Percentiles rank a stretch among this genome's conserved stretches.
These are phyloP conservation scores for Cardinalis cardinalis DNA, from an alignment of 2,113 vertebrate genomes.

Conservation along the genomic window DNA sequence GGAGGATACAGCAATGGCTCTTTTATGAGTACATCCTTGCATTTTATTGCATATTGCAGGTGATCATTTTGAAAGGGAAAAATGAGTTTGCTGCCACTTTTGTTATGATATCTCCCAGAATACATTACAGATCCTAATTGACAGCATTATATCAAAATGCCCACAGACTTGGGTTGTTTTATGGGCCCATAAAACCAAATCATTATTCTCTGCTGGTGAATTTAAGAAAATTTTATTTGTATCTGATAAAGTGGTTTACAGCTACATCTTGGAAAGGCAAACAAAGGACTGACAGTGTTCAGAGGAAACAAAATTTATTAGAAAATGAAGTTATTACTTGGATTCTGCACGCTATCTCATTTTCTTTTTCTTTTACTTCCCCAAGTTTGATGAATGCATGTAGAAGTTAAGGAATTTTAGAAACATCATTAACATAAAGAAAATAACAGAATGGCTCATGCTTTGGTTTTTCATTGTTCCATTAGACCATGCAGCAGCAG, in stretches of 20 bases:
- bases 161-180: constrained; percentile 25
- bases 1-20: constrained; percentile 12
- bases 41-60: constrained; percentile 52
- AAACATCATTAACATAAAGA: not conserved
- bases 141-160: constrained; percentile 39
- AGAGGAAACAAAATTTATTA: not conserved
- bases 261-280: not conserved
- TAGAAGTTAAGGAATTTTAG: not conserved
- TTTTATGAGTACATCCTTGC: constrained; percentile 24
- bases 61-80: constrained; percentile 41
- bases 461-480: not conserved
- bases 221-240: constrained; percentile 20
- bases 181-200: constrained; percentile 44
- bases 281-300: not conserved
- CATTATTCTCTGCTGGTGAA: constrained; percentile 15
- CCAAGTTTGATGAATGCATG: not conserved
- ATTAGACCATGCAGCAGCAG: not conserved
- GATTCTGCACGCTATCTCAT: not conserved
- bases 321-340: not conserved
- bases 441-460: not conserved
- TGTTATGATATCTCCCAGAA: not conserved
- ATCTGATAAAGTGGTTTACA: not conserved
- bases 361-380: not conserved
- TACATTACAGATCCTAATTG: constrained; percentile 40
- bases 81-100: constrained; percentile 9